Evolutionary conservation across 2,797 vertebrate genomes (phyloP), one percentile per base, ranked within the genome.

Genomic region (Micrastur ruficollis): DNA sequence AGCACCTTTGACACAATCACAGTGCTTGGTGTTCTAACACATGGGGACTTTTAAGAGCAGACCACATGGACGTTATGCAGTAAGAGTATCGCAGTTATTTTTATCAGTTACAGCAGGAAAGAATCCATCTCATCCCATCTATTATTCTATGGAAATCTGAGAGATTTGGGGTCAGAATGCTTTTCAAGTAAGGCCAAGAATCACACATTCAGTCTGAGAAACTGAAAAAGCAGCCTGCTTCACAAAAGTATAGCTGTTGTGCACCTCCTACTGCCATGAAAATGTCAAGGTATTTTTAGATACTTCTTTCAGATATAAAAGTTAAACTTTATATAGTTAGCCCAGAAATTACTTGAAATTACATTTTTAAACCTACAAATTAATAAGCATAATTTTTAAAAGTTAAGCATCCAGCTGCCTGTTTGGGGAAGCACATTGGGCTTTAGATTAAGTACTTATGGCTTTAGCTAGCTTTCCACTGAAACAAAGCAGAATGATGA

Each of bases 11-110:
- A 34, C 25, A 66, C 15, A 44, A 32, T 27, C 10, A 8, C 6
- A 36, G 49, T 0, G 0, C 53, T 50, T 55, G 13, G 47, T 49
- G 7, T 14, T 81, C 5, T 36, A 27, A 36, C 2, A 2, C 26
- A 17, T 8, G 1, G 49, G 9, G 34, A 25, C 16, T 38, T 92
- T 25, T 16, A 81, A 46, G 25, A 70, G 16, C 36, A 72, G 40
- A 71, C 7, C 10, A 22, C 8, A 5, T 14, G 12, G 15, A 20
- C 49, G 13, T 25, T 78, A 36, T 9, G 8, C 23, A 63, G 16
- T 12, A 50, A 44, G 23, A 81, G 9, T 27, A 26, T 18, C 27
- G n/a, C 12, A 7, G 6, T 16, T 15, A 5, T 5, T 44, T 72
- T 63, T 44, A 29, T 36, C 27, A 46, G 2, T 23, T 59, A 12